Percentiles rank a stretch among this genome's conserved stretches.
Conservation (phyloP, 2,797 vertebrate genomes). For the Sandelia bainsii region DNA sequence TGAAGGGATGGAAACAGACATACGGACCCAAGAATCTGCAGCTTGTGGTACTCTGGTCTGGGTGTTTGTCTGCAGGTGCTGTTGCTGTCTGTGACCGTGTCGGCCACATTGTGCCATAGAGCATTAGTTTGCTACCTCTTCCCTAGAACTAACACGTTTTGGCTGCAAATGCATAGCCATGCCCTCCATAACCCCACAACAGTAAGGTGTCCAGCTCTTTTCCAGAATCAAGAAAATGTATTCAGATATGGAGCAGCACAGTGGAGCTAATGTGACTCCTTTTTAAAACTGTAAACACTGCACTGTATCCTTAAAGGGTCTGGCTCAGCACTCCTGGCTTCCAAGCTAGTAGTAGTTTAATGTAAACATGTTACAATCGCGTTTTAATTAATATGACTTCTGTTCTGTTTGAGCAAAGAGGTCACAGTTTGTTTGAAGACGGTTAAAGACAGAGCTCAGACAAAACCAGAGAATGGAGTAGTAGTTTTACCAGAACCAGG, state of each 20-base stretch:
- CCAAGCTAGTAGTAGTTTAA: constrained; percentile 20
- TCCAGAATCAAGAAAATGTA: not conserved
- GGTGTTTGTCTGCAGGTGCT: constrained; percentile 5
- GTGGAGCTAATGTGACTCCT: not conserved
- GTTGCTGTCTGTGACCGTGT: constrained; percentile 16
- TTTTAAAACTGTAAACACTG: constrained; percentile 12
- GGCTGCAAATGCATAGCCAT: constrained; percentile 10
- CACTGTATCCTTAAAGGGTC: constrained; percentile 11
- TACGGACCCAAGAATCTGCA: constrained; percentile 11
- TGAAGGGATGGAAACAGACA: constrained; percentile 16
- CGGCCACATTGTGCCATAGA: constrained; percentile 37
- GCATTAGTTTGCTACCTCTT: constrained; percentile 70
- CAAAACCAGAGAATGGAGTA: not conserved
- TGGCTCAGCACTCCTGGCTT: constrained; percentile 15
- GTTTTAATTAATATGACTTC: constrained; percentile 10
- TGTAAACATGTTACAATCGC: constrained; percentile 18
- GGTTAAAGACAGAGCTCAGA: not conserved
- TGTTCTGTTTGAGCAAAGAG: constrained; percentile 5
- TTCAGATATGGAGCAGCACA: constrained; percentile 8
- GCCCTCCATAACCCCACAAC: constrained; percentile 1
- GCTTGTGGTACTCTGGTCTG: not conserved
- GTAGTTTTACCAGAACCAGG: constrained; percentile 7
- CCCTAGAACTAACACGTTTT: constrained; percentile 44
- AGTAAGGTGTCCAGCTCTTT: constrained; percentile 14
- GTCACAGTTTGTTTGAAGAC: not conserved